Base-by-base conservation (phyloP, 1,140 invertebrate genomes). In the Pseudomyrmex pallidus region DNA sequence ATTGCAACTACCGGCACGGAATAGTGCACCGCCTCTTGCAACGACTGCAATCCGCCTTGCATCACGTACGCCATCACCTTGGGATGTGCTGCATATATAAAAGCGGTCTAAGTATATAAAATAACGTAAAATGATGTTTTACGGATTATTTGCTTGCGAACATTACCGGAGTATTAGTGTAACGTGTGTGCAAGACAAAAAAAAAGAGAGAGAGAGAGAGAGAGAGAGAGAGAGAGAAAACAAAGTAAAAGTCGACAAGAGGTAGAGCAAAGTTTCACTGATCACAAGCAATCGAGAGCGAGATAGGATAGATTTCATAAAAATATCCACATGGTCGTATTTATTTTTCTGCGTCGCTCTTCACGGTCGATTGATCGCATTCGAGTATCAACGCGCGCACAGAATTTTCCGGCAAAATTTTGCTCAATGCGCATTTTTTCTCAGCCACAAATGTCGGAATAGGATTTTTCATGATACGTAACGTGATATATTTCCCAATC, bases 1-100 rank as follows among this genome's bases (percentile, higher is more conserved):
- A 96, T 89, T 2, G 92, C 93, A 50, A 96, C 84, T 73, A 96
- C 83, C 15, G 96, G 95, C 1, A 95, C 93, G n/a, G 92, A 93
- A 77, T 95, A 92, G 87, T 95, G 93, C 3, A 95, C 91, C 3
- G 95, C 95, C 91, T 96, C 96, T 83, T 94, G 94, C 62, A 94
- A 91, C 22, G 95, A 95, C 74, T 95, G 94, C 56, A 95, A 91
- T 22, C 96, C 96, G 74, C 95, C 95, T 85, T 96, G 96, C 86
- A 95, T 95, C 44, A 96, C 93, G 89, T 96, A 96, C 4, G 94
- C 87, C 88, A 94, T 93, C n/a, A 93, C 84, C 72, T 94, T 94
- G 8, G 91, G 91, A 90, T 96, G 95, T 56, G 92, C 95, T 95
- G 76, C 46, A 91, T 91, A 90, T 91, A 57, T 64, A 83, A 84